These are phyloP conservation scores for Lycodopsis pacificus DNA, from an alignment of 2,797 vertebrate genomes.

Conservation along the genomic window DNA sequence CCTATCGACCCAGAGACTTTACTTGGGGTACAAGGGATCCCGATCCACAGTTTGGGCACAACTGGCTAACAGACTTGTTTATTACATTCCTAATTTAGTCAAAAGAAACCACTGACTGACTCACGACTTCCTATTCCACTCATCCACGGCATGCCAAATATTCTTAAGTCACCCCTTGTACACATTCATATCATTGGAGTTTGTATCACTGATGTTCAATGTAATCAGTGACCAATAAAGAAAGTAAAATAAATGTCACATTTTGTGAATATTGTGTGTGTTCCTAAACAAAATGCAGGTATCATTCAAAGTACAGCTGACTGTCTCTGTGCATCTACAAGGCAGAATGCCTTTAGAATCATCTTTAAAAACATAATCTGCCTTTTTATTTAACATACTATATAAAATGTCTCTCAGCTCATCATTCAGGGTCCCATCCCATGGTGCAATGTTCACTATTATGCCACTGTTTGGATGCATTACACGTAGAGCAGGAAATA, in stretches of 20 bases:
- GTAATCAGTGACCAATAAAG: not conserved
- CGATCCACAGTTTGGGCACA: not conserved
- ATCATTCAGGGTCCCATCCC: not conserved
- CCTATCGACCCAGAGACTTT: no score
- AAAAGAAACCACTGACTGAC: not conserved
- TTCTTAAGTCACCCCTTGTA: no score
- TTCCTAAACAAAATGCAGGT: not conserved
- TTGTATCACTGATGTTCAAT: not conserved
- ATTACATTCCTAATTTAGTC: not conserved
- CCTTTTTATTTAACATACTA: not conserved
- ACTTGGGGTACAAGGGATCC: no score
- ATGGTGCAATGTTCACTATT: not conserved
- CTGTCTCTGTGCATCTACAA: not conserved
- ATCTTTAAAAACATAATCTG: not conserved
- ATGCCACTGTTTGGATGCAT: not conserved
- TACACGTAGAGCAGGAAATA: not conserved
- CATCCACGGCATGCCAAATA: no score
- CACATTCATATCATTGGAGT: no score
- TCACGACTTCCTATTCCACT: no score
- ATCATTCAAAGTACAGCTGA: not conserved
- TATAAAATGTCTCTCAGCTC: not conserved
- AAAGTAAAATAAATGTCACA: not conserved
- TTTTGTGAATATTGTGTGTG: not conserved
- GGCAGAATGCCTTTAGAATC: not conserved
- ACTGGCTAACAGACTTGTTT: not conserved